A percentile compares a stretch with the other conserved stretches of the same genome.
These are phyloP conservation scores for Drosophila leontia DNA, from an alignment of 1,140 invertebrate genomes.

Conservation along the genomic window DNA sequence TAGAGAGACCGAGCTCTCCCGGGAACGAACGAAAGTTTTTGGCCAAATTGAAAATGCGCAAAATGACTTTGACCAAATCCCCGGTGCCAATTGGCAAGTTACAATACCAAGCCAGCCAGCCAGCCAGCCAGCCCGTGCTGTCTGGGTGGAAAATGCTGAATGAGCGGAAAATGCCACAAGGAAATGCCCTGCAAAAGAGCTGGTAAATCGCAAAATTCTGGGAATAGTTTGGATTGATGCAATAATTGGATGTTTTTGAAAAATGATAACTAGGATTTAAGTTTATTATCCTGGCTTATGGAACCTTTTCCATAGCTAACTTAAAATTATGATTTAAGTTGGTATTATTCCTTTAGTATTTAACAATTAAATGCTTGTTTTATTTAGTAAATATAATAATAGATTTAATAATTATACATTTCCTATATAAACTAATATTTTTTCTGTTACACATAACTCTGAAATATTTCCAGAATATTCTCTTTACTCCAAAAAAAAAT, in stretches of 20 bases:
- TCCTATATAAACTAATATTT: not conserved
- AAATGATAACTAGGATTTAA: not conserved
- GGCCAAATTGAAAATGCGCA: constrained; percentile 80
- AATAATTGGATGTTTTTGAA: not conserved
- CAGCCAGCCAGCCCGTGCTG: constrained; percentile 30
- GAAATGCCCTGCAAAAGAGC: constrained; percentile 22
- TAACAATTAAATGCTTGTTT: not conserved
- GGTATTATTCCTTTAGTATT: not conserved
- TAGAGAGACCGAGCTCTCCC: constrained; percentile 2
- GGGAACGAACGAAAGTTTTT: constrained; percentile 61
- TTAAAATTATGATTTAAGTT: not conserved
- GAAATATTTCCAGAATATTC: too few species aligned
- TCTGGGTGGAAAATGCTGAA: constrained; percentile 56
- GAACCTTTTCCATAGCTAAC: not conserved
- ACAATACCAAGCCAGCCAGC: constrained; percentile 41
- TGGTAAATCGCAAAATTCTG: constrained; percentile 9
- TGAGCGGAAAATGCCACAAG: constrained; percentile 31
- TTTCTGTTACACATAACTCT: too few species aligned
- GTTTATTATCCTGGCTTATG: not conserved
- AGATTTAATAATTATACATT: not conserved
- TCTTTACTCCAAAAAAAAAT: not conserved
- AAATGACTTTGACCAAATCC: constrained; percentile 83
- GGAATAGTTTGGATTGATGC: constrained; percentile 10
- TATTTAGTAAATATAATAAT: not conserved
- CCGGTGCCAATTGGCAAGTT: constrained; percentile 77